phyloP scores from a whole-genome alignment of 2,888 invertebrate genomes.

The Drosophila infuscata region DNA sequence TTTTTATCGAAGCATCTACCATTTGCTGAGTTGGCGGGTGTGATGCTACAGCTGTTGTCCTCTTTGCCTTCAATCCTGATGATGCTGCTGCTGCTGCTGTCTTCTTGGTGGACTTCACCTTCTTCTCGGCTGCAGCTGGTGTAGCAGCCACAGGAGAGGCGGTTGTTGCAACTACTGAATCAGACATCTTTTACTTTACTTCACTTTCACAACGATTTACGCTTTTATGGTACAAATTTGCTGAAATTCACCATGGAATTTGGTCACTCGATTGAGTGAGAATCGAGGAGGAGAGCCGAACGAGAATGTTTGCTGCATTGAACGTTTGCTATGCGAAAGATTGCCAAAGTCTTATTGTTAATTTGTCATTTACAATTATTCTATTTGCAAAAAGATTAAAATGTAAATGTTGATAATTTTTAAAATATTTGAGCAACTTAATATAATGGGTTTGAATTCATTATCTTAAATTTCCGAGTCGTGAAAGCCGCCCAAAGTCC shows the following conservation, averaged over 20 bases:
- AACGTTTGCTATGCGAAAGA: constrained; percentile 9
- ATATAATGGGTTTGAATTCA: background rate
- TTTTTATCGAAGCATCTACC: constrained; percentile 55
- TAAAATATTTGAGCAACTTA: constrained; percentile 13
- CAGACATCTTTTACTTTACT: constrained; percentile 41
- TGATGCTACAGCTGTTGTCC: constrained; percentile 22
- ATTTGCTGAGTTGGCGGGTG: constrained; percentile 58
- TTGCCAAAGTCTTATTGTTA: constrained; percentile 10
- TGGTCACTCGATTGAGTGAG: constrained; percentile 34
- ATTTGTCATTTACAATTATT: constrained; percentile 1
- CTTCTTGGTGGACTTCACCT: constrained; percentile 37
- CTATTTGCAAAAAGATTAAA: background rate
- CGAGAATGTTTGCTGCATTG: constrained; percentile 17
- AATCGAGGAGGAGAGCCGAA: constrained; percentile 33
- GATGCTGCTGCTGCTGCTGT: constrained; percentile 4
- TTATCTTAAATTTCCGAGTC: background rate
- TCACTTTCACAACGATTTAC: constrained; percentile 16
- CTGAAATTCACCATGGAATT: background rate
- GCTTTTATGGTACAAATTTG: constrained; percentile 6
- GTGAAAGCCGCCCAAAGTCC: background rate
- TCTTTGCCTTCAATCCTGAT: constrained; percentile 33
- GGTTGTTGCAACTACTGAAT: constrained; percentile 44
- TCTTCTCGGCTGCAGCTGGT: constrained; percentile 35
- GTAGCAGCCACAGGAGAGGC: constrained; percentile 48
- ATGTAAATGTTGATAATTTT: background rate